These are phyloP conservation scores for Amphiura filiformis DNA, from an alignment of 35 echinoderm and acorn worm species.

Conservation along the genomic window DNA sequence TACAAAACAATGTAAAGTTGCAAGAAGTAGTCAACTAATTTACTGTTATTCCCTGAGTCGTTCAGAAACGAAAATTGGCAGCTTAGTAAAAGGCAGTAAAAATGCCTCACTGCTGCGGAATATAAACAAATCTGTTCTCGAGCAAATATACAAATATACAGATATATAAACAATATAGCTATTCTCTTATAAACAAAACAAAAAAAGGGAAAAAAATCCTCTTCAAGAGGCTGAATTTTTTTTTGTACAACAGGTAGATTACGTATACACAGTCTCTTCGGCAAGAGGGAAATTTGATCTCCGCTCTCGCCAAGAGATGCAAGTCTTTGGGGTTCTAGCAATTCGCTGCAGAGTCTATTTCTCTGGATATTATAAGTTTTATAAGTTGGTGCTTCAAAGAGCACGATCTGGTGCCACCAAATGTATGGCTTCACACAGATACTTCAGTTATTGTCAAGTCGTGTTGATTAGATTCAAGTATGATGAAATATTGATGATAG, in stretches of 20 bases:
- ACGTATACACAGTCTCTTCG: not conserved
- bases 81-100: not conserved
- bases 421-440: not conserved
- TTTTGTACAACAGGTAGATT: not conserved
- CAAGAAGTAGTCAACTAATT: not conserved
- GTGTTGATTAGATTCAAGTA: too few species aligned
- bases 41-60: conserved; percentile 9
- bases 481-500: too few species aligned
- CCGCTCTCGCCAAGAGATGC: not conserved
- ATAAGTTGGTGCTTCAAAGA: not conserved
- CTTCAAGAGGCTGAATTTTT: conserved; percentile 23
- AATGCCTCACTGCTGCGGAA: not conserved
- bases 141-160: conserved; percentile 89
- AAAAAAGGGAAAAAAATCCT: conserved; percentile 4
- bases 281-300: not conserved
- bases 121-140: conserved; percentile 56
- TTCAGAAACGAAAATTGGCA: not conserved
- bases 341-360: not conserved
- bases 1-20: not conserved
- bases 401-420: too few species aligned
- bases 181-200: conserved; percentile 47
- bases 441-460: too few species aligned
- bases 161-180: conserved; percentile 83
- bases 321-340: not conserved
- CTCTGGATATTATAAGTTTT: not conserved